Evolutionary conservation across 35 echinoderm and acorn worm genomes (phyloP).

Genomic region (Lytechinus variegatus): DNA sequence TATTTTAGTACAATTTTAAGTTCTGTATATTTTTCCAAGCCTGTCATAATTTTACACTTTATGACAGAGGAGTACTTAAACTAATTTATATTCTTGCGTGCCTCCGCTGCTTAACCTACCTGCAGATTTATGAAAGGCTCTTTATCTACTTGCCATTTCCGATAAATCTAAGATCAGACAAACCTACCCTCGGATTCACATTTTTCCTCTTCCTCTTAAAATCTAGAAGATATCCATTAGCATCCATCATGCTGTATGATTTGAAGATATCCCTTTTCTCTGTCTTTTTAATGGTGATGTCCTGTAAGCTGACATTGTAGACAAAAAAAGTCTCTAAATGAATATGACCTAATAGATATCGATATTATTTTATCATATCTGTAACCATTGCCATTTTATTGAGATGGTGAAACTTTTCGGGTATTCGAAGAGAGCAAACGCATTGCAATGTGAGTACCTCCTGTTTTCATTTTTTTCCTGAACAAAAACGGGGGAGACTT

Average conservation of each 20-base stretch:
- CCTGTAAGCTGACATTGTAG: background rate
- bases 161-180: background rate
- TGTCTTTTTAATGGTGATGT: background rate
- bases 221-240: background rate
- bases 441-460: background rate
- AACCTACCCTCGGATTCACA: background rate
- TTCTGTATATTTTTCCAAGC: too few species aligned
- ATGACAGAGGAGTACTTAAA: background rate
- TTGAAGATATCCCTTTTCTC: background rate
- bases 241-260: background rate
- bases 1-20: background rate
- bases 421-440: background rate
- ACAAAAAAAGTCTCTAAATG: background rate
- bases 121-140: background rate
- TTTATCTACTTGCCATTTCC: background rate
- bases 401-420: background rate
- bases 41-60: background rate
- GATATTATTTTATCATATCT: background rate
- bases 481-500: background rate
- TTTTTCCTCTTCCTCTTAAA: background rate
- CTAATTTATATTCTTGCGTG: background rate
- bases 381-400: background rate
- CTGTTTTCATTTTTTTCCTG: background rate
- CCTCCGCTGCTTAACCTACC: background rate
- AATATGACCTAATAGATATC: background rate